A percentile compares a stretch with the other conserved stretches of the same genome.
These are phyloP conservation scores for Mormyrops attenuatus DNA, from an alignment of 2,797 vertebrate genomes.

Conservation along the genomic window DNA sequence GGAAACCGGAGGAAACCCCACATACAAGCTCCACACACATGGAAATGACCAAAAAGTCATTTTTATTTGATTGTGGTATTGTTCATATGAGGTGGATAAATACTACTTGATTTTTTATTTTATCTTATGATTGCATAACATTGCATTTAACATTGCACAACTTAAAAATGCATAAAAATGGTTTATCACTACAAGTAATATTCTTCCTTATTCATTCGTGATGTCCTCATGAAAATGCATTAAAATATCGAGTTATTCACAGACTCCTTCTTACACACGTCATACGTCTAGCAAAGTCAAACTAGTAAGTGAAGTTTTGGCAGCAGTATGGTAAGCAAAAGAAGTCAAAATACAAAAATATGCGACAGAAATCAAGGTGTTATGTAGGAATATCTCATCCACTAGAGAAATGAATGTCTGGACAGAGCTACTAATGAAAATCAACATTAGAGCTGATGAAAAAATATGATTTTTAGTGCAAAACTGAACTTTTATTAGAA, in stretches of 20 bases:
- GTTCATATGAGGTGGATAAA: background rate
- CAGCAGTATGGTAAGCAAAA: background rate
- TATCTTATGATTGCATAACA: background rate
- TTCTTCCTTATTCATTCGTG: background rate
- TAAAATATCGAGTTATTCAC: background rate
- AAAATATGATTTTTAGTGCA: background rate
- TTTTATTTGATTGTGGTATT: background rate
- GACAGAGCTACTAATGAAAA: background rate
- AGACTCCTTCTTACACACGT: background rate
- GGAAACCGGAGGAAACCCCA: background rate
- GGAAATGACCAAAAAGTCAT: background rate
- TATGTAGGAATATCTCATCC: background rate
- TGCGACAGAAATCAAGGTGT: background rate
- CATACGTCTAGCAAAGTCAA: background rate
- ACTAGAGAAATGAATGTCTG: background rate
- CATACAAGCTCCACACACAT: background rate
- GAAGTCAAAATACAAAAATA: background rate
- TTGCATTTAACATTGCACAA: background rate
- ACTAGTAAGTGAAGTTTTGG: background rate
- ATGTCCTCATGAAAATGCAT: background rate
- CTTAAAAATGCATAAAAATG: background rate
- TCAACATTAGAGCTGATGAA: background rate
- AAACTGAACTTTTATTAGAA: background rate
- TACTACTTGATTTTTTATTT: background rate
- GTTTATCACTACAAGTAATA: background rate